Percentiles rank a stretch among this genome's conserved stretches.
phyloP scores from a whole-genome alignment of 2,113 vertebrate species.

The Ictalurus furcatus region DNA sequence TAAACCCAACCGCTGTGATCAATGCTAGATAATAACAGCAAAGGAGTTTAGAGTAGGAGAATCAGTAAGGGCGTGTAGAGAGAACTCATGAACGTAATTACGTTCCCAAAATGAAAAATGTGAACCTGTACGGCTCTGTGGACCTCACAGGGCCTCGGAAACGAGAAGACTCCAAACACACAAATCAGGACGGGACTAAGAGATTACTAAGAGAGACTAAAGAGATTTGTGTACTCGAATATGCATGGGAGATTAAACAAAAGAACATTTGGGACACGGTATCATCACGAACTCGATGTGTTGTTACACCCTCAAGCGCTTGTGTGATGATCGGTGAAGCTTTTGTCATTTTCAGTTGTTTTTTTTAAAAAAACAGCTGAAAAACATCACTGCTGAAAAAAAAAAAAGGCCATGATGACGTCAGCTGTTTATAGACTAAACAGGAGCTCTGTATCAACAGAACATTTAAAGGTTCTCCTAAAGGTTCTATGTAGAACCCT shows the following conservation, averaged over 20 bases:
- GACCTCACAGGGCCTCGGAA: neutral
- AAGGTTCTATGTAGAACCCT: neutral
- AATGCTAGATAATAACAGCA: conserved; percentile 5
- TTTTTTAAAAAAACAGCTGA: neutral
- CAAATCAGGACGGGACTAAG: neutral
- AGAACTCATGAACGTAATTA: neutral
- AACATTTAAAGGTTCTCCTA: neutral
- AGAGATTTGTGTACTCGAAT: neutral
- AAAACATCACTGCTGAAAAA: neutral
- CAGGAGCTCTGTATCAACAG: neutral
- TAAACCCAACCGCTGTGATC: neutral
- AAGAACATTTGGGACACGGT: neutral
- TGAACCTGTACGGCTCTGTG: neutral
- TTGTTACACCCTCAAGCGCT: neutral
- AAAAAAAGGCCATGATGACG: neutral
- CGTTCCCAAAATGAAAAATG: neutral
- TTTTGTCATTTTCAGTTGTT: neutral
- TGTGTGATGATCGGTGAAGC: neutral
- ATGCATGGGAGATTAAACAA: neutral
- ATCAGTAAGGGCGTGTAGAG: neutral
- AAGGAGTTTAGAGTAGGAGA: neutral
- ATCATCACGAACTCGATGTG: neutral
- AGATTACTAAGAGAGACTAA: neutral
- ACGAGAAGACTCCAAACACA: neutral
- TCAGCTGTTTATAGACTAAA: neutral